These are phyloP conservation scores for Zaprionus kolodkinae DNA, from an alignment of 1,140 invertebrate genomes.

Conservation along the genomic window DNA sequence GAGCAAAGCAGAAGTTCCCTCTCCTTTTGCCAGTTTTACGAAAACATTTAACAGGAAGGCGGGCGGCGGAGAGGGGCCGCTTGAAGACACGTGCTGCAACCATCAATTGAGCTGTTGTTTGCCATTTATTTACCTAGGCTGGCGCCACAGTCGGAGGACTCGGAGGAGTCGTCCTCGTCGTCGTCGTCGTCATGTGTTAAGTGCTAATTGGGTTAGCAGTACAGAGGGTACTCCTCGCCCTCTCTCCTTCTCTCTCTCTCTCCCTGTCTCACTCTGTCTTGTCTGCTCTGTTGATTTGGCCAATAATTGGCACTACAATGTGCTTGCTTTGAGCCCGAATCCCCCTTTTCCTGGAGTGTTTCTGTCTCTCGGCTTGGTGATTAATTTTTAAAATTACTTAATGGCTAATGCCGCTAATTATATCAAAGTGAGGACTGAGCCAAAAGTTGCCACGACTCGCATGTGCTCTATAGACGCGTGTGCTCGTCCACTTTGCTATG, in stretches of 20 bases:
- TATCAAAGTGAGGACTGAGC: constrained; percentile 55
- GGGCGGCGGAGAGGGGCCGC: not conserved
- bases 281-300: constrained; percentile 19
- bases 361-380: constrained; percentile 28
- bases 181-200: constrained; percentile 64
- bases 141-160: not conserved
- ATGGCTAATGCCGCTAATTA: constrained; percentile 72
- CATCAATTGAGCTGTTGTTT: constrained; percentile 78
- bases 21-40: constrained; percentile 7
- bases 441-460: constrained; percentile 13
- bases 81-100: constrained; percentile 67
- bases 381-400: constrained; percentile 75
- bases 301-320: constrained; percentile 49
- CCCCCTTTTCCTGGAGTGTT: not conserved
- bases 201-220: constrained; percentile 77
- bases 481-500: constrained; percentile 5
- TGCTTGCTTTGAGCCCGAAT: constrained; percentile 3
- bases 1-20: not conserved
- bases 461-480: not conserved
- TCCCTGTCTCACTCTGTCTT: not conserved
- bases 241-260: no score
- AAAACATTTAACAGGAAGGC: constrained; percentile 73
- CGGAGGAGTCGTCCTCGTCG: not conserved
- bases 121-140: constrained; percentile 75
- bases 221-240: not conserved